Percentiles rank a stretch among this genome's conserved stretches.
Evolutionary conservation across 2,888 invertebrate genomes (phyloP).

Genomic region (Agrotis segetum): DNA sequence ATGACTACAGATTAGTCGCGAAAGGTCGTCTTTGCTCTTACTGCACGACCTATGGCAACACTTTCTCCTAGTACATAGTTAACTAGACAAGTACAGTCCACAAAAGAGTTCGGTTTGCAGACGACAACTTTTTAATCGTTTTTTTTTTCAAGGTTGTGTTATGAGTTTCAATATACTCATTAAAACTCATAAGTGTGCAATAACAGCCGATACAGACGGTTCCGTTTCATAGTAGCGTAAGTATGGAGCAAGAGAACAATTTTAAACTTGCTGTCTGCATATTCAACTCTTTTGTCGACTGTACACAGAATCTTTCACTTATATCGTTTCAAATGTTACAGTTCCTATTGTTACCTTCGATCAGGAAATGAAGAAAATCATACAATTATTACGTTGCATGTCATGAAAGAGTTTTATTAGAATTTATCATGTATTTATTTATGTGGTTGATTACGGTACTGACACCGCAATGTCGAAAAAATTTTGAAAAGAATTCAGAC

Average conservation of each 20-base stretch:
- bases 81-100: slow-evolving; percentile 15
- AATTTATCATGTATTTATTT: background rate
- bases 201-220: too few relatives aligned
- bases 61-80: slow-evolving; percentile 33
- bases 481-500: too few relatives aligned
- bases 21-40: slow-evolving; percentile 36
- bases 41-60: slow-evolving; percentile 25
- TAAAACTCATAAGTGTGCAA: too few relatives aligned
- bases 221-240: too few relatives aligned
- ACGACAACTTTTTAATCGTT: too few relatives aligned
- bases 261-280: too few relatives aligned
- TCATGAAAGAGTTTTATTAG: background rate
- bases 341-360: slow-evolving; percentile 39
- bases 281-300: too few relatives aligned
- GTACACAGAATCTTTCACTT: slow-evolving; percentile 41
- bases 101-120: too few relatives aligned
- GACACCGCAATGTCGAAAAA: too few relatives aligned
- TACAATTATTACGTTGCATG: slow-evolving; percentile 21
- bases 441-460: background rate
- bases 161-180: too few relatives aligned
- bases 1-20: slow-evolving; percentile 29
- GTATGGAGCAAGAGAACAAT: too few relatives aligned
- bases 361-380: slow-evolving; percentile 27
- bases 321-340: slow-evolving; percentile 5
- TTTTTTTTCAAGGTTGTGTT: too few relatives aligned